Evolutionary conservation across 2,113 vertebrate genomes (phyloP), one percentile per base, ranked within the genome.

Genomic region (Turdus rufiventris): DNA sequence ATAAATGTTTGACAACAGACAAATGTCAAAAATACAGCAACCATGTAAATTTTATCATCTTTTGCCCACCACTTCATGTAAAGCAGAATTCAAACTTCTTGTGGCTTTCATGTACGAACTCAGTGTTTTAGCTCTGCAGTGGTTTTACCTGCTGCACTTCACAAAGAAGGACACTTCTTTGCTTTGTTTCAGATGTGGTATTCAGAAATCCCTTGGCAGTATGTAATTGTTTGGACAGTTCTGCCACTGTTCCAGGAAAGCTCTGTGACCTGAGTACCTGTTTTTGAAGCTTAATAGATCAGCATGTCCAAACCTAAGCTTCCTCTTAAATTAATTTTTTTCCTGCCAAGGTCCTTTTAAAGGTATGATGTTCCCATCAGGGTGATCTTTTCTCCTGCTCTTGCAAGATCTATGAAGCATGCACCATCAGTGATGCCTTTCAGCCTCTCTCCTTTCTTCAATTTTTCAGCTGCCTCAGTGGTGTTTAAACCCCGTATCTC

Each of bases 281-380:
- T 0, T 87, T 96, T 89, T 91, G 88, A 91, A 94, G 48, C n/a
- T 85, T 74, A 85, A 68, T 60, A 93, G 25, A 93, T 79, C 31
- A 72, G 19, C 36, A 23, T 48, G 61, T 71, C n/a, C 62, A 79
- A 87, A 89, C 17, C 36, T 43, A 91, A 93, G 36, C 54, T 89
- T 91, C 60, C 14, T 51, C 29, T 58, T 89, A 66, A 56, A 75
- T 58, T 40, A 86, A 81, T 81, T 61, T 57, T 86, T 91, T 91
- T 54, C 26, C n/a, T 71, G n/a, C 3, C 28, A 78, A 87, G n/a
- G 38, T 56, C 15, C 28, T 90, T 63, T 88, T 76, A 86, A 92
- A 91, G 67, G 36, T 63, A 79, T 1, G 8, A 53, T 53, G 18
- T 10, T 9, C n/a, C 20, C 58, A 40, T 29, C 31, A 81, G 23